Conservation (phyloP, 2,888 invertebrate genomes). For the Leptinotarsa juncta region DNA sequence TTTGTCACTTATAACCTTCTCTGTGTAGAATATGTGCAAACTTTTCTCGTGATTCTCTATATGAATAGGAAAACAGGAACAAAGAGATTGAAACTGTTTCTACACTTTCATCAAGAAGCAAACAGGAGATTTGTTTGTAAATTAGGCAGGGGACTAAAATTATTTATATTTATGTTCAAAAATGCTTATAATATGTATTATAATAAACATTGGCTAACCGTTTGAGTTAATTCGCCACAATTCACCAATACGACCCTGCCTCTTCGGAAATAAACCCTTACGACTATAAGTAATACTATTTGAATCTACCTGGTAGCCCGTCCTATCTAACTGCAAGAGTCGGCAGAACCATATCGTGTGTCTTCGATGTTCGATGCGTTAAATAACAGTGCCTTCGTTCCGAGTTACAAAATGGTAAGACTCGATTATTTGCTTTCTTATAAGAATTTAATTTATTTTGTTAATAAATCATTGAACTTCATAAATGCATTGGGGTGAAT, state of each 20-base stretch:
- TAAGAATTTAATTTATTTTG: not conserved
- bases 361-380: not conserved
- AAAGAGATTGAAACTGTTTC: not conserved
- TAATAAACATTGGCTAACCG: no score
- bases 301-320: slow-evolving; percentile 4
- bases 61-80: not conserved
- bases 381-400: not conserved
- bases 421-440: not conserved
- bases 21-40: not conserved
- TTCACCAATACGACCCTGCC: not conserved
- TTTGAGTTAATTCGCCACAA: not conserved
- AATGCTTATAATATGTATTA: no score
- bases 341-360: not conserved
- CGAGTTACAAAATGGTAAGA: slow-evolving; percentile 7
- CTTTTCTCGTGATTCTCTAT: not conserved
- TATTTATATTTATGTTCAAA: no score
- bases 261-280: not conserved
- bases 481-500: not conserved
- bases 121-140: not conserved
- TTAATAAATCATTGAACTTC: not conserved
- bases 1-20: not conserved
- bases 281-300: not conserved
- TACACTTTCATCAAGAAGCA: not conserved
- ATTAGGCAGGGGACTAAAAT: not conserved
- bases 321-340: not conserved